phyloP scores from a whole-genome alignment of 2,888 invertebrate genomes.

The Leptopterna dolabrata region DNA sequence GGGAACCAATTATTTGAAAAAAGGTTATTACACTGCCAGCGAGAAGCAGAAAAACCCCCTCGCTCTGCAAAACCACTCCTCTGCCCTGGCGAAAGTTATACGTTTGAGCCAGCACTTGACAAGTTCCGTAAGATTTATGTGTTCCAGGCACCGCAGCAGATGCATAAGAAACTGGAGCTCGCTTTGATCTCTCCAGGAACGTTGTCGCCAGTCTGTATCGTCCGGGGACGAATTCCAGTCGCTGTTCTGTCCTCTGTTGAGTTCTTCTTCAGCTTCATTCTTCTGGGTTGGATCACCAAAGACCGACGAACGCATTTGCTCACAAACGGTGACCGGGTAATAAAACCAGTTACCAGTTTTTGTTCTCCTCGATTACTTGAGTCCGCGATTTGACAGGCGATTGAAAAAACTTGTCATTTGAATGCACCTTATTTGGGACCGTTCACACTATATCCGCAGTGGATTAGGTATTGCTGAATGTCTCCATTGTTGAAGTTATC shows the following conservation, averaged over 20 bases:
- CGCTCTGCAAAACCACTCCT: neutral
- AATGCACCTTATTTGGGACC: too few relatives aligned
- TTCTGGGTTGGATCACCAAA: neutral
- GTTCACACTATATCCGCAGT: too few relatives aligned
- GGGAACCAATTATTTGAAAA: neutral
- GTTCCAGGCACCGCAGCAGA: constrained; percentile 2
- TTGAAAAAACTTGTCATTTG: too few relatives aligned
- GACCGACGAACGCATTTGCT: too few relatives aligned
- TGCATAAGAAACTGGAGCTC: constrained; percentile 3
- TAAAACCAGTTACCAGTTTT: too few relatives aligned
- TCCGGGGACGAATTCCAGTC: constrained; percentile 1
- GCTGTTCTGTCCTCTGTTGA: neutral
- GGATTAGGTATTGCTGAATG: too few relatives aligned
- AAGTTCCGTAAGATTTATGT: constrained; percentile 8
- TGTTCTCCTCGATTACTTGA: too few relatives aligned
- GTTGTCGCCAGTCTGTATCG: constrained; percentile 13
- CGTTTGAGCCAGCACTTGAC: neutral
- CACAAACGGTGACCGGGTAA: too few relatives aligned
- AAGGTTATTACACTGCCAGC: neutral
- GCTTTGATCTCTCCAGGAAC: constrained; percentile 18
- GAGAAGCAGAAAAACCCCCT: neutral
- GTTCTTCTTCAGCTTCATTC: neutral
- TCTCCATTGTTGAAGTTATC: too few relatives aligned
- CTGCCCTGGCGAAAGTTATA: neutral
- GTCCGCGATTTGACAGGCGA: too few relatives aligned